Base-by-base conservation (phyloP, 2,888 invertebrate species). In the Plemyria rubiginata region DNA sequence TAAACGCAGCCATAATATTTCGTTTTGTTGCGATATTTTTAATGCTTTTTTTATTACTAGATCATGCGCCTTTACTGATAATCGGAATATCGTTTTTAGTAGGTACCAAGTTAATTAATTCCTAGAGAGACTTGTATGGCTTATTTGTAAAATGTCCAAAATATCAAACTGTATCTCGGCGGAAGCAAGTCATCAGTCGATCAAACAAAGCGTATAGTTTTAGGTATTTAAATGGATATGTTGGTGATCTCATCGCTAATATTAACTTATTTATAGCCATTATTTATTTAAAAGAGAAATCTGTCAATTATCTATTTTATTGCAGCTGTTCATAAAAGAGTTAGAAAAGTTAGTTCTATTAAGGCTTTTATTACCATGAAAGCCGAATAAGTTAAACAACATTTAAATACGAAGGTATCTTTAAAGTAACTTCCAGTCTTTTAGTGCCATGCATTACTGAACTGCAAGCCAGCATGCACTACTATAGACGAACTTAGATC, bases 401-500 rank as follows among this genome's bases (percentile, higher is more conserved):
- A 38, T 43, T 43, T 15, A 43, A 43, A 15, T 45, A 45, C 16
- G 16, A 16, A 45, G 16, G 16, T 45, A 43, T 15, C 13, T 57
- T 54, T 38, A 54, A 62, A 64, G 45, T 41, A 12, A 12, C 38
- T 43, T 64, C 28, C 7, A 49, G 15, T 32, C 16, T 55, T 49
- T 61, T 51, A 46, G 12, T 50, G 29, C 40, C 13, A 28, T 54
- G 13, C 8, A 45, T 13, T 54, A 29, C 43, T 16, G 36, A 66
- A 53, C 56, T 70, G 63, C 70, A 71, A 65, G 70, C 64, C 65
- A 64, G 61, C 65, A 56, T 67, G 67, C 69, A 70, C 62, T 68
- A 52, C 67, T 40, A 16, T 51, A 40, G 16, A 67, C 49, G 54
- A 61, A 65, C 53, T 54, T 65, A 65, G 61, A 67, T 66, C 60